Evolutionary conservation across 1,140 invertebrate species (phyloP).

Genomic region (Anthonomus grandis): DNA sequence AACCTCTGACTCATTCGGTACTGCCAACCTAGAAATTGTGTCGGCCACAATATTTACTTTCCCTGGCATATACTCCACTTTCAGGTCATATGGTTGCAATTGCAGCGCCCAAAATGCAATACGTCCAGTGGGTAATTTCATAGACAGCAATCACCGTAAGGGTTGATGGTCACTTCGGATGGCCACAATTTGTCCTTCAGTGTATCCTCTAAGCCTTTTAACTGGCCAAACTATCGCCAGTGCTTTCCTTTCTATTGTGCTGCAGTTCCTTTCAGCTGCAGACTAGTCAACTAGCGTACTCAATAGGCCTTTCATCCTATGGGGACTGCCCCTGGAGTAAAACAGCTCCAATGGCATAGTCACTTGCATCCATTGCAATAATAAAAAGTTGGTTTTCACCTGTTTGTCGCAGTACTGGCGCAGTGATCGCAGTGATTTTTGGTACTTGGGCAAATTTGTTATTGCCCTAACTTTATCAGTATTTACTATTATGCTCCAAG

Average conservation of each 20-base stretch:
- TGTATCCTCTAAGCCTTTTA: slow-evolving; percentile 39
- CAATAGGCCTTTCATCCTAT: slow-evolving; percentile 42
- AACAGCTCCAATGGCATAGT: slow-evolving; percentile 45
- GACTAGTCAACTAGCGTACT: slow-evolving; percentile 41
- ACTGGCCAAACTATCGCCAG: slow-evolving; percentile 48
- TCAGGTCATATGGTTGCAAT: slow-evolving; percentile 24
- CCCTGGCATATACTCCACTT: slow-evolving; percentile 27
- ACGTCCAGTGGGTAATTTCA: slow-evolving; percentile 37
- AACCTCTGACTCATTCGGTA: not conserved
- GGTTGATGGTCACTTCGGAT: slow-evolving; percentile 40
- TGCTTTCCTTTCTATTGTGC: slow-evolving; percentile 39
- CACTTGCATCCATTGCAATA: slow-evolving; percentile 28
- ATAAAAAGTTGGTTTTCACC: slow-evolving; percentile 8
- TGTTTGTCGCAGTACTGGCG: slow-evolving; percentile 11
- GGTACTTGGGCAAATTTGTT: not conserved
- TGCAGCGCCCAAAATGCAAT: slow-evolving; percentile 34
- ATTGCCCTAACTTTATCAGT: slow-evolving; percentile 13
- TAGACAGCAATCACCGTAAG: slow-evolving; percentile 29
- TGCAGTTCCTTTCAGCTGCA: slow-evolving; percentile 46
- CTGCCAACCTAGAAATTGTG: slow-evolving; percentile 19
- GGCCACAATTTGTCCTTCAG: slow-evolving; percentile 39
- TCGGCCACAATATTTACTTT: slow-evolving; percentile 28
- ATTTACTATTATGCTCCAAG: slow-evolving; percentile 24
- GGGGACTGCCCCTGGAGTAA: slow-evolving; percentile 45
- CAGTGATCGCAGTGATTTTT: slow-evolving; percentile 7